These are phyloP conservation scores for Colistium nudipinnis DNA, from an alignment of 2,113 vertebrate genomes.

Conservation along the genomic window DNA sequence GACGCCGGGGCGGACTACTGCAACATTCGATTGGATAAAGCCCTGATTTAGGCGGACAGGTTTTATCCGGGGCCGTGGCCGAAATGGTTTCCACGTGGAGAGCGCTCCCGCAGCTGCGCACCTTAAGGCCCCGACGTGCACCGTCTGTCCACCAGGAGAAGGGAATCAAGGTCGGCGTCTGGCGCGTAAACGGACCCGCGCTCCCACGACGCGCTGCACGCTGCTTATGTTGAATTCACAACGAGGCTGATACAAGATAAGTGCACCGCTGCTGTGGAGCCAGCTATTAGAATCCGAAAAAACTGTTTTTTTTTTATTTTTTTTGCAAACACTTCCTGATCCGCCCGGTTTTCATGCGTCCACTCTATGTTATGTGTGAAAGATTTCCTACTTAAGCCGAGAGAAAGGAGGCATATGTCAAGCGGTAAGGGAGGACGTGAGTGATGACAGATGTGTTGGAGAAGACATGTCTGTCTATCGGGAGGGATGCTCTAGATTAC, in stretches of 20 bases:
- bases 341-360: slow-evolving; percentile 28
- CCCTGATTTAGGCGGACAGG: slow-evolving; percentile 54
- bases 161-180: slow-evolving; percentile 43
- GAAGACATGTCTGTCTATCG: background rate
- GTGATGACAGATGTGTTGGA: slow-evolving; percentile 46
- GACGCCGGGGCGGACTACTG: slow-evolving; percentile 12
- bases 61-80: slow-evolving; percentile 27
- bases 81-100: slow-evolving; percentile 55
- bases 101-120: slow-evolving; percentile 63
- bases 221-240: slow-evolving; percentile 34
- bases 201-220: slow-evolving; percentile 21
- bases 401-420: background rate
- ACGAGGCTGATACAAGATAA: slow-evolving; percentile 9
- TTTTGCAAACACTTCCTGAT: slow-evolving; percentile 49
- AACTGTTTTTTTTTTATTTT: too few species aligned
- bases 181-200: slow-evolving; percentile 24
- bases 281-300: slow-evolving; percentile 27
- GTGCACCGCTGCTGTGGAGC: slow-evolving; percentile 15
- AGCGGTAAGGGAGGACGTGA: slow-evolving; percentile 18
- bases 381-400: too few species aligned
- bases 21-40: slow-evolving; percentile 37
- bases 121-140: slow-evolving; percentile 54
- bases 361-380: too few species aligned
- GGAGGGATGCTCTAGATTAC: background rate
- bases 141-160: slow-evolving; percentile 14